Conservation (phyloP, 2,888 invertebrate genomes). For the Hofmannophila pseudospretella region DNA sequence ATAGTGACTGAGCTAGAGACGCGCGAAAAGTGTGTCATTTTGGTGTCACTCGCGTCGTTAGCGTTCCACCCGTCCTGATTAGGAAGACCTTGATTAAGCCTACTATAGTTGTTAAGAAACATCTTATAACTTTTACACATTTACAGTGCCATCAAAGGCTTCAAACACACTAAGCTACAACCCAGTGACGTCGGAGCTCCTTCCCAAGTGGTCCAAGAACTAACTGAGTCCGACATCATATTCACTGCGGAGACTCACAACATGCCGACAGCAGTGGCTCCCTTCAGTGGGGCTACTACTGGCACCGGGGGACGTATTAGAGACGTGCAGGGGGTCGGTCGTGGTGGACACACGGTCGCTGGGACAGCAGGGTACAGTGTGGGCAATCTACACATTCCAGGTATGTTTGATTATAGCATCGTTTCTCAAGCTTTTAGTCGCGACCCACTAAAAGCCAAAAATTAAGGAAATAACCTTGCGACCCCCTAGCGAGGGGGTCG, state of each 20-base stretch:
- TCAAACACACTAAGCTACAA: constrained; percentile 81
- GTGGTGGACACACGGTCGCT: constrained; percentile 95
- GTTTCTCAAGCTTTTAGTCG: no score
- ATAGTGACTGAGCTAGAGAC: no score
- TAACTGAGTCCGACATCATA: constrained; percentile 89
- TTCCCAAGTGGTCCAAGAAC: constrained; percentile 77
- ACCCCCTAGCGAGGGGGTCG: no score
- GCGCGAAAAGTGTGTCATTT: no score
- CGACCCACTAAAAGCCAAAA: no score
- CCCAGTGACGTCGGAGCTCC: constrained; percentile 80
- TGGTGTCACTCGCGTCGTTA: no score
- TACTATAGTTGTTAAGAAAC: no score
- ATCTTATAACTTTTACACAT: no score
- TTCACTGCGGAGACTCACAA: constrained; percentile 99
- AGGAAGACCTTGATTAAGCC: no score
- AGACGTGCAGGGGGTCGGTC: constrained; percentile 96
- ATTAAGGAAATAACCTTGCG: no score
- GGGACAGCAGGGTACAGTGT: constrained; percentile 98
- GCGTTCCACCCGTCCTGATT: no score
- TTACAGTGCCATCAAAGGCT: constrained; percentile 91
- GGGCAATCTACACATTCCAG: constrained; percentile 94
- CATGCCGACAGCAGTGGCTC: constrained; percentile 98
- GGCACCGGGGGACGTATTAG: constrained; percentile 97
- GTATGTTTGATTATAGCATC: no score
- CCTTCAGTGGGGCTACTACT: constrained; percentile 98